A percentile compares a stretch with the other conserved stretches of the same genome.
Evolutionary conservation across 2,888 invertebrate species (phyloP).

Genomic region (Hemaris fuciformis): DNA sequence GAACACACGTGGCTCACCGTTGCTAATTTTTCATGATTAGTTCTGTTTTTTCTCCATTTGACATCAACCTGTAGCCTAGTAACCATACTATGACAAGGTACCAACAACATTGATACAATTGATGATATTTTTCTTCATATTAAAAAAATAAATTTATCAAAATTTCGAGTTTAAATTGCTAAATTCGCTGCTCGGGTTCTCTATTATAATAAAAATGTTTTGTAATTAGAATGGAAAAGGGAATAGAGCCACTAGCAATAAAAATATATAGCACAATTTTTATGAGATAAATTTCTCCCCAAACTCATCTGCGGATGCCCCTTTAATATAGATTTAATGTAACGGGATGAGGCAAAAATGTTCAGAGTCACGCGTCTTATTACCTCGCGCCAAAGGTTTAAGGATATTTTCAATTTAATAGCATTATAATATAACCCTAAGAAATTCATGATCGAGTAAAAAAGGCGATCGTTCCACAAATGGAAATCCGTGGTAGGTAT

Average conservation of each 20-base stretch:
- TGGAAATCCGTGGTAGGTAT: conserved; percentile 2
- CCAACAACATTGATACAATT: too few relatives aligned
- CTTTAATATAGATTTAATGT: conserved; percentile 55
- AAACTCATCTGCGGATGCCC: conserved; percentile 16
- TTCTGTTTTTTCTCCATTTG: too few relatives aligned
- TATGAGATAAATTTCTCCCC: neutral
- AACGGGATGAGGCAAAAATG: conserved; percentile 66
- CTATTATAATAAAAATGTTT: neutral
- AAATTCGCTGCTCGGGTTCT: too few relatives aligned
- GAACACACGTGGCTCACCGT: too few relatives aligned
- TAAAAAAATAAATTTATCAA: too few relatives aligned
- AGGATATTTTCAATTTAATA: conserved; percentile 72
- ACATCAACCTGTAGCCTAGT: too few relatives aligned
- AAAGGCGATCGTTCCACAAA: neutral
- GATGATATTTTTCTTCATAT: too few relatives aligned
- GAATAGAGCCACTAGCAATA: neutral
- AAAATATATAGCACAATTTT: neutral
- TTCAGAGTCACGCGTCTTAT: conserved; percentile 75
- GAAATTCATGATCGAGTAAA: neutral
- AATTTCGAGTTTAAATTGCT: too few relatives aligned
- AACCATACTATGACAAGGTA: too few relatives aligned
- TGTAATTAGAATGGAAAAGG: neutral
- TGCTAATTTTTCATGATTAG: too few relatives aligned
- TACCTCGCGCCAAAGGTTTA: conserved; percentile 59
- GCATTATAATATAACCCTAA: conserved; percentile 33